Evolutionary conservation across 2,888 invertebrate genomes (phyloP).

Genomic region (Ernsta delagoae): DNA sequence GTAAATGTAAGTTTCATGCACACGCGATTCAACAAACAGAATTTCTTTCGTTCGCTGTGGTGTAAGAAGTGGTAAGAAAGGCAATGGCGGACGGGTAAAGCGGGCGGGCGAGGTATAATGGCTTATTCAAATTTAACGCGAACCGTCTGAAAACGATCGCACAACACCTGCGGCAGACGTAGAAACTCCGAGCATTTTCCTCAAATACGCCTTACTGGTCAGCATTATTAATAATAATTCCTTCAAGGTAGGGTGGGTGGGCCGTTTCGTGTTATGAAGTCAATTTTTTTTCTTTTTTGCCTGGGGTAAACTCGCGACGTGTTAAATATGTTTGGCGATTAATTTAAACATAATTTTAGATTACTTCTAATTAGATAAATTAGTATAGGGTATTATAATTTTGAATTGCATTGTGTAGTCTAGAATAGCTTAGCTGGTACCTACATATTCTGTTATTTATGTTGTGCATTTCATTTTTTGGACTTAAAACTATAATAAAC

Average conservation of each 20-base stretch:
- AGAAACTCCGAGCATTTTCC: conserved; percentile 20
- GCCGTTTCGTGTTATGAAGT: too few species aligned
- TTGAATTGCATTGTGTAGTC: too few species aligned
- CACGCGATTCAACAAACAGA: conserved; percentile 7
- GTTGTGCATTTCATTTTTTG: too few species aligned
- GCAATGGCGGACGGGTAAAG: conserved; percentile 24
- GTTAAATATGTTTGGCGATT: too few species aligned
- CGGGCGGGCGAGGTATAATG: conserved; percentile 57
- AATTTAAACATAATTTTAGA: too few species aligned
- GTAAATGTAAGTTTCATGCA: too few species aligned
- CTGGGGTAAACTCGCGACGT: too few species aligned
- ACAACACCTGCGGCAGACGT: conserved; percentile 60
- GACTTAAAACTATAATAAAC: not conserved
- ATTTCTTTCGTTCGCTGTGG: conserved; percentile 27
- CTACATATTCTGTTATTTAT: too few species aligned
- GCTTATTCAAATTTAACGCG: conserved; percentile 78
- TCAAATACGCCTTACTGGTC: conserved; percentile 16
- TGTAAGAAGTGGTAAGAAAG: conserved; percentile 18
- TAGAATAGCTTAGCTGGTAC: too few species aligned
- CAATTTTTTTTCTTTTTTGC: too few species aligned
- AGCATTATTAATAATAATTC: conserved; percentile 3
- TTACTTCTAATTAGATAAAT: too few species aligned
- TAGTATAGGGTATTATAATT: too few species aligned
- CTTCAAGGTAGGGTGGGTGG: not conserved
- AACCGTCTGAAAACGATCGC: conserved; percentile 67